Evolutionary conservation across 2,888 invertebrate species (phyloP).

Genomic region (Meliscaeva auricollis): DNA sequence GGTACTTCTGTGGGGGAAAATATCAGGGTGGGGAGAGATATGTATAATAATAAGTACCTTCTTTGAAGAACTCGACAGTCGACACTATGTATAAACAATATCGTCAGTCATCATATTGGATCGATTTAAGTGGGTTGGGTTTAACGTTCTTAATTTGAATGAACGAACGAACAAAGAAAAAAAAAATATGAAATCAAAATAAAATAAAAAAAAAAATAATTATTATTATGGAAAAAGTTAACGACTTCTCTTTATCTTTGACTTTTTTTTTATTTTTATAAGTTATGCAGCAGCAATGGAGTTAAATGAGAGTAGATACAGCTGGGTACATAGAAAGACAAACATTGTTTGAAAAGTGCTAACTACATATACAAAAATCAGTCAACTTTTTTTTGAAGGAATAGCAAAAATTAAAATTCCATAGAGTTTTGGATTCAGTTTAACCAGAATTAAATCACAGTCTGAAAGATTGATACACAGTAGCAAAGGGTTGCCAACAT

Average conservation of each 20-base stretch:
- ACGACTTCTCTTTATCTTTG: constrained; percentile 66
- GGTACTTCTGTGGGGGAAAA: background rate
- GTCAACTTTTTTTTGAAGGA: constrained; percentile 46
- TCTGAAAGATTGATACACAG: too few relatives aligned
- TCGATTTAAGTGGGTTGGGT: constrained; percentile 75
- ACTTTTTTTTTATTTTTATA: constrained; percentile 26
- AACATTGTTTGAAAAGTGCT: constrained; percentile 39
- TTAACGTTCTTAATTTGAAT: constrained; percentile 73
- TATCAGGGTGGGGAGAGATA: background rate
- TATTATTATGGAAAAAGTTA: constrained; percentile 62
- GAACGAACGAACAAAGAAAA: constrained; percentile 67
- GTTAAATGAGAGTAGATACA: constrained; percentile 20
- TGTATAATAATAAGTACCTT: constrained; percentile 46
- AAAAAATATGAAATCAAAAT: constrained; percentile 72
- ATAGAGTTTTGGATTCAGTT: background rate
- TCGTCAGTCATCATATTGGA: constrained; percentile 48
- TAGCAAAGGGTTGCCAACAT: too few relatives aligned
- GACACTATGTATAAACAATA: constrained; percentile 52
- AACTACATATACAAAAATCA: constrained; percentile 67
- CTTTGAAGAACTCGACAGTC: constrained; percentile 64
- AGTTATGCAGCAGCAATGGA: constrained; percentile 45
- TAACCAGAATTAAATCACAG: too few relatives aligned
- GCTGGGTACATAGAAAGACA: background rate
- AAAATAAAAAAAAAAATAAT: constrained; percentile 24
- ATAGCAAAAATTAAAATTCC: background rate